phyloP scores from a whole-genome alignment of 1,140 invertebrate genomes.

The Papilio helenus region DNA sequence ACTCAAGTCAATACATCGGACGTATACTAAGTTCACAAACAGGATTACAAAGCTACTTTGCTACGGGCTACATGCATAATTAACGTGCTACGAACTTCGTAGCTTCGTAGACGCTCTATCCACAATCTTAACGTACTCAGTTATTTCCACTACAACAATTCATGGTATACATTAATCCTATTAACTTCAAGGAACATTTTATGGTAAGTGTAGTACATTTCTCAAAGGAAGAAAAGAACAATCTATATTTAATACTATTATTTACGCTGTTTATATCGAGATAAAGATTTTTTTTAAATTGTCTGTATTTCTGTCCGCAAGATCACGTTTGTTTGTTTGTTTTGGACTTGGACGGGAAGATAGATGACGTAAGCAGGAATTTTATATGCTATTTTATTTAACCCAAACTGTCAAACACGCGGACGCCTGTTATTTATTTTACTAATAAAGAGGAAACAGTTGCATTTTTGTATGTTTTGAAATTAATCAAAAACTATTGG shows the following conservation, averaged over 20 bases:
- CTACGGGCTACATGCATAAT: constrained; percentile 25
- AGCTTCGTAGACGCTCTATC: constrained; percentile 20
- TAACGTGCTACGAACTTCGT: constrained; percentile 24
- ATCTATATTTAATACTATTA: not conserved
- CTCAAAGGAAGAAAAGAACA: not conserved
- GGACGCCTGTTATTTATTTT: too few relatives aligned
- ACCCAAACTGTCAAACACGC: too few relatives aligned
- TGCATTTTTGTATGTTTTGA: too few relatives aligned
- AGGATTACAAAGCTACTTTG: constrained; percentile 28
- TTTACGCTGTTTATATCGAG: too few relatives aligned
- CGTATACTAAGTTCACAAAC: constrained; percentile 21
- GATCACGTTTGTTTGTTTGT: too few relatives aligned
- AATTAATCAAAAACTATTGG: too few relatives aligned
- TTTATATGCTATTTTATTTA: too few relatives aligned
- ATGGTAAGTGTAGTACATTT: not conserved
- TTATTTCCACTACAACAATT: constrained; percentile 3
- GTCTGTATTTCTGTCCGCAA: too few relatives aligned
- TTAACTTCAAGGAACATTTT: not conserved
- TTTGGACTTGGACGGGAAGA: too few relatives aligned
- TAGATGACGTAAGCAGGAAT: too few relatives aligned
- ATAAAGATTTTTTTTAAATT: too few relatives aligned
- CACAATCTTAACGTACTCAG: constrained; percentile 4
- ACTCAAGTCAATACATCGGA: constrained; percentile 9
- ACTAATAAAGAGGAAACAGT: too few relatives aligned
- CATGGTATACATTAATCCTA: constrained; percentile 3